These are phyloP conservation scores for Dromius quadrimaculatus DNA, from an alignment of 2,888 invertebrate species.

Conservation along the genomic window DNA sequence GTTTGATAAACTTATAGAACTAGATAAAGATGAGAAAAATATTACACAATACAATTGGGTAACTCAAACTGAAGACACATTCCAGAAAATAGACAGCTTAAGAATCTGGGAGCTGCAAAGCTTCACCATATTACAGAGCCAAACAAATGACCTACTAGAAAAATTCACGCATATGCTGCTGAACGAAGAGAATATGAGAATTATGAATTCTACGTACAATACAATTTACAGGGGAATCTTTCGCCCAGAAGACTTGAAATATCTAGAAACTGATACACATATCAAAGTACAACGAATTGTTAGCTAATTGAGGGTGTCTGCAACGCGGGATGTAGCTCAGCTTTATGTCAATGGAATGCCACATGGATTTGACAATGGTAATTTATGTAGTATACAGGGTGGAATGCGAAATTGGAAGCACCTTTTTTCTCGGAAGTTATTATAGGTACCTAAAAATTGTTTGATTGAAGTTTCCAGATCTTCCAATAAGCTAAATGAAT, in stretches of 20 bases:
- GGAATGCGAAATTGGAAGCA: no score
- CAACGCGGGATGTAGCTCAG: not conserved
- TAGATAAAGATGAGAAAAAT: no score
- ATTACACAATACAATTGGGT: no score
- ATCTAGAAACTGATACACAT: not conserved
- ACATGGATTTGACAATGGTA: not conserved
- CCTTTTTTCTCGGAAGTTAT: no score
- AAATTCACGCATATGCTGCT: not conserved
- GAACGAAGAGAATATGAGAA: not conserved
- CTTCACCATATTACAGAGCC: not conserved
- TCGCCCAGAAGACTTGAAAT: not conserved
- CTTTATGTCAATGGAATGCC: not conserved
- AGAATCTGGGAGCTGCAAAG: not conserved
- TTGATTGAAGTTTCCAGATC: no score
- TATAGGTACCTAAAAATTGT: no score
- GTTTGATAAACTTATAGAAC: no score
- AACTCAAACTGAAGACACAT: not conserved
- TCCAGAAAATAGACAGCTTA: not conserved
- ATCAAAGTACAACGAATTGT: not conserved
- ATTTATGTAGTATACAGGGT: not conserved
- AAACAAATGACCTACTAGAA: not conserved
- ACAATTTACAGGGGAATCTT: not conserved
- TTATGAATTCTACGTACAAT: not conserved
- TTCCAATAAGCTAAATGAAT: no score
- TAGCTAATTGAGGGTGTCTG: not conserved